Evolutionary conservation across 2,113 vertebrate genomes (phyloP).

Genomic region (Barnardius zonarius): DNA sequence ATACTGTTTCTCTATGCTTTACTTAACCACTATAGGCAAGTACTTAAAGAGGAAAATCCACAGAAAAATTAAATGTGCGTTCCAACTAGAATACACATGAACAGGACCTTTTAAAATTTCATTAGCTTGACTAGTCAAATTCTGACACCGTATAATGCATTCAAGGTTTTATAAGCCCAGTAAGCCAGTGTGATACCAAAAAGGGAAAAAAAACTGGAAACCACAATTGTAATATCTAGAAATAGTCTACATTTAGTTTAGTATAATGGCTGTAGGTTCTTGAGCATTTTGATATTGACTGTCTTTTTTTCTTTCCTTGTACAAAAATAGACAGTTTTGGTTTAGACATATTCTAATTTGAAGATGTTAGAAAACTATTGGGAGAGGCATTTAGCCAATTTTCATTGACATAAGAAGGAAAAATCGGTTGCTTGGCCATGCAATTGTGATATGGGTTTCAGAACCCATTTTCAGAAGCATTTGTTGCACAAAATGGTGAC

Average conservation of each 20-base stretch:
- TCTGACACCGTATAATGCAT: neutral
- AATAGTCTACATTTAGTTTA: neutral
- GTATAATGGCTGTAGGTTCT: neutral
- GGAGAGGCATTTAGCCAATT: neutral
- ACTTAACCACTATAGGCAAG: neutral
- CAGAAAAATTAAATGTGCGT: neutral
- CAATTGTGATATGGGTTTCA: accelerated
- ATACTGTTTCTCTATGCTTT: neutral
- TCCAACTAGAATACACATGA: neutral
- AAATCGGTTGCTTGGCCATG: neutral
- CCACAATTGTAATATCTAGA: neutral
- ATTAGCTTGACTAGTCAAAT: neutral
- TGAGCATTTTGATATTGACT: neutral
- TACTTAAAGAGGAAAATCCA: neutral
- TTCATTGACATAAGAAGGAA: neutral
- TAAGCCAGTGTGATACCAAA: neutral
- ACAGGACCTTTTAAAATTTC: neutral
- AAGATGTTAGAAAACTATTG: neutral
- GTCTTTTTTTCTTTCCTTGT: neutral
- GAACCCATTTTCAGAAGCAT: neutral
- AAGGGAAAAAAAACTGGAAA: neutral
- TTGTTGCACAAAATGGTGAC: neutral
- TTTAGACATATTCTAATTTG: neutral
- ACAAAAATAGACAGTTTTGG: neutral
- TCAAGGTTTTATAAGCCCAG: neutral